These are phyloP conservation scores for Brachycybe producta DNA, from an alignment of 2,888 invertebrate species.

Conservation along the genomic window DNA sequence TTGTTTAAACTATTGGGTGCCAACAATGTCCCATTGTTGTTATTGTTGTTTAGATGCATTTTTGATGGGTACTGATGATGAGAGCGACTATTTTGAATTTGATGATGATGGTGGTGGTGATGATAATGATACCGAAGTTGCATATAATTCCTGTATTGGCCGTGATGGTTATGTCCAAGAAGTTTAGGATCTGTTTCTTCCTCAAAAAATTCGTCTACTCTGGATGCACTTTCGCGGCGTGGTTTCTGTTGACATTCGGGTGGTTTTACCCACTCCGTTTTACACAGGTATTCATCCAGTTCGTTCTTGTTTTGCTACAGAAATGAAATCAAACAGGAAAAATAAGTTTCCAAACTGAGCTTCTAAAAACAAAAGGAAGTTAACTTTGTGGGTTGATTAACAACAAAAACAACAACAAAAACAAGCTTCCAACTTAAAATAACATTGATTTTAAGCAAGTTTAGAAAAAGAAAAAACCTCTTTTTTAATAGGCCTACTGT, in stretches of 20 bases:
- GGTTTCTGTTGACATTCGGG: constrained; percentile 33
- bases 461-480: too few species aligned
- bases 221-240: constrained; percentile 46
- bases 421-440: too few species aligned
- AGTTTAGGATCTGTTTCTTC: constrained; percentile 23
- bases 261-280: constrained; percentile 43
- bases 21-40: constrained; percentile 8
- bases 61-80: constrained; percentile 11
- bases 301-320: constrained; percentile 37
- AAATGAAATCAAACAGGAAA: constrained; percentile 7
- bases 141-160: neutral
- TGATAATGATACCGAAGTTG: neutral
- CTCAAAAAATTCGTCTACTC: constrained; percentile 52
- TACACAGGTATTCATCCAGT: constrained; percentile 63
- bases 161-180: neutral
- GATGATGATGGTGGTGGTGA: constrained; percentile 11
- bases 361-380: too few species aligned
- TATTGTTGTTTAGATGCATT: constrained; percentile 6
- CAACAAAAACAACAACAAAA: too few species aligned
- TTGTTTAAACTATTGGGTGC: constrained; percentile 2
- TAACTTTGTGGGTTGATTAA: too few species aligned
- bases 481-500: too few species aligned
- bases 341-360: too few species aligned
- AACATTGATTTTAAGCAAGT: too few species aligned
- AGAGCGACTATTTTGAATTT: neutral